Conservation (phyloP, 2,113 vertebrate genomes). For the Dromaius novaehollandiae region DNA sequence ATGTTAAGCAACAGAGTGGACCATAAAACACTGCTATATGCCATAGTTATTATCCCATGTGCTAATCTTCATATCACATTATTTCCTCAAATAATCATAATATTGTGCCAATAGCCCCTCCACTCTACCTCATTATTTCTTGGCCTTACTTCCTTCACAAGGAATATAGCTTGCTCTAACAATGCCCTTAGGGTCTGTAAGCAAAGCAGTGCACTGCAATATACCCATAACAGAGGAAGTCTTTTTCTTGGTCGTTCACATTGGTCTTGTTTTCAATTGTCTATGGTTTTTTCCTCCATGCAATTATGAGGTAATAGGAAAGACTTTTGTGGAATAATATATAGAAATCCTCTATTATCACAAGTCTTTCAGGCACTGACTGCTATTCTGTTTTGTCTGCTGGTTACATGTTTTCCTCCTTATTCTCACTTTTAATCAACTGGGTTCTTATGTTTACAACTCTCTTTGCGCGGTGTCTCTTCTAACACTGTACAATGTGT, state of each 20-base stretch:
- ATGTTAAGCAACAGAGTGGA: constrained; percentile 62
- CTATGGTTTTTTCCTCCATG: background rate
- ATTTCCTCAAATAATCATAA: constrained; percentile 71
- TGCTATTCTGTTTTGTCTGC: background rate
- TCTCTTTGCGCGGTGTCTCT: background rate
- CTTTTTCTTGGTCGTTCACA: background rate
- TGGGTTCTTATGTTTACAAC: background rate
- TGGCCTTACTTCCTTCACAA: constrained; percentile 18
- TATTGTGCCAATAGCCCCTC: constrained; percentile 57
- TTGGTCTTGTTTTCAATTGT: background rate
- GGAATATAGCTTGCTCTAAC: constrained; percentile 39
- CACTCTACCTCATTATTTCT: constrained; percentile 45
- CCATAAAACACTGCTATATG: constrained; percentile 60
- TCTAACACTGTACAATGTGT: background rate
- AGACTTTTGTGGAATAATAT: background rate
- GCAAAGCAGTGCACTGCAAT: fast-evolving
- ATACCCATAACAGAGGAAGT: background rate
- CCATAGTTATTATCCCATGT: constrained; percentile 59
- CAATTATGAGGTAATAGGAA: background rate
- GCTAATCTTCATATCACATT: constrained; percentile 65
- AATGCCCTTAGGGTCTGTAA: constrained; percentile 29
- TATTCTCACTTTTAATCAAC: background rate
- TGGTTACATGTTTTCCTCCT: background rate
- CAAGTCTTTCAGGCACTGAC: background rate
- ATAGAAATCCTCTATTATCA: background rate